phyloP scores from a whole-genome alignment of 2,113 vertebrate species.

The Chiloscyllium plagiosum region DNA sequence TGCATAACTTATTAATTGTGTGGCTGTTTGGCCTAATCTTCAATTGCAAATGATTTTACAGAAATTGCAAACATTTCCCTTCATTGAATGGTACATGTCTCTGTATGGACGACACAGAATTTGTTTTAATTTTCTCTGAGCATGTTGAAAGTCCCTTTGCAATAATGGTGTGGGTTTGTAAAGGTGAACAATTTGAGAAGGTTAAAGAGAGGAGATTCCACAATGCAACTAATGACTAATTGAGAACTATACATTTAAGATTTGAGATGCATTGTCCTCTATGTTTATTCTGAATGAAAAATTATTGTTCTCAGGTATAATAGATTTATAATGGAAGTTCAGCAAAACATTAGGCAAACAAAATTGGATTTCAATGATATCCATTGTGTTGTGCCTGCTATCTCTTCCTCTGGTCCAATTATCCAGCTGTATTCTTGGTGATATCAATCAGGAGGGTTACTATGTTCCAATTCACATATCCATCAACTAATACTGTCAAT shows the following conservation, averaged over 20 bases:
- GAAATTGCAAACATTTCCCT: conserved; percentile 1
- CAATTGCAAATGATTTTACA: not conserved
- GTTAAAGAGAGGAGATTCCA: not conserved
- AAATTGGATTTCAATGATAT: not conserved
- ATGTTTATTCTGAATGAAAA: not conserved
- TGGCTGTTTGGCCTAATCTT: conserved; percentile 18
- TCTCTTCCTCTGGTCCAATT: not conserved
- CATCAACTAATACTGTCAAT: not conserved
- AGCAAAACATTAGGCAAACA: not conserved
- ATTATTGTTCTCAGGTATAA: not conserved
- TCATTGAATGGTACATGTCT: not conserved
- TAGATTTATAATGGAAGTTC: not conserved
- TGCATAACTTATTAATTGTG: conserved; percentile 15
- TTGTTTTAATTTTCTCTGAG: conserved; percentile 2
- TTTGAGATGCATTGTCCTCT: not conserved
- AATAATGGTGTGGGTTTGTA: conserved; percentile 16
- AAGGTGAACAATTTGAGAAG: not conserved
- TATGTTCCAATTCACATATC: not conserved
- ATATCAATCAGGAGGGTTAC: conserved; percentile 1
- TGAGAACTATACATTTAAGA: not conserved
- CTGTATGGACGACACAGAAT: not conserved
- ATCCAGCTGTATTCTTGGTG: not conserved
- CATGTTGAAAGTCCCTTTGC: not conserved
- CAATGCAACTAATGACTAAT: not conserved
- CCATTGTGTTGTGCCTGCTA: not conserved